A percentile compares a stretch with the other conserved stretches of the same genome.
These are phyloP conservation scores for Oryzias sinensis DNA, from an alignment of 2,797 vertebrate genomes.

Conservation along the genomic window DNA sequence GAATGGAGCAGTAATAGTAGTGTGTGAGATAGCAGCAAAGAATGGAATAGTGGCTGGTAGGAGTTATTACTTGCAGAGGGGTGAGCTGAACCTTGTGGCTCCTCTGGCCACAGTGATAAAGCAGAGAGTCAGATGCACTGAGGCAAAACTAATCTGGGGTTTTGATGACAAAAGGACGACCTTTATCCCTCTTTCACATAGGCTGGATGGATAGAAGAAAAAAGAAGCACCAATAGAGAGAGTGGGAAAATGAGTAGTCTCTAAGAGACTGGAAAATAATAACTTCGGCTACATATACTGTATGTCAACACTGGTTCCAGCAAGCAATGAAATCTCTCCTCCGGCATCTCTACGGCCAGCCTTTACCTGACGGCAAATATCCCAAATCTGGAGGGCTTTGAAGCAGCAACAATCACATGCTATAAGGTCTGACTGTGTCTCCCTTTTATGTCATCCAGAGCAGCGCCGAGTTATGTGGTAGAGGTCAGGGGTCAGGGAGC, in stretches of 20 bases:
- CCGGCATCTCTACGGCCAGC: constrained; percentile 44
- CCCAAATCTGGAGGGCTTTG: constrained; percentile 60
- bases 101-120: constrained; percentile 75
- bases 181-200: constrained; percentile 76
- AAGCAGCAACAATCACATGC: constrained; percentile 60
- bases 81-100: constrained; percentile 69
- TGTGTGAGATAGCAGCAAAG: constrained; percentile 54
- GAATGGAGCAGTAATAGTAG: constrained; percentile 61
- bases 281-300: constrained; percentile 65
- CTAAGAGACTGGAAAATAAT: constrained; percentile 63
- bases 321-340: constrained; percentile 44
- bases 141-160: constrained; percentile 80
- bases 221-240: constrained; percentile 49
- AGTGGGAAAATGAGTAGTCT: constrained; percentile 63
- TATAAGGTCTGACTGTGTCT: constrained; percentile 49
- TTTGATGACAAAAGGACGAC: constrained; percentile 78
- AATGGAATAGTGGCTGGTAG: constrained; percentile 60
- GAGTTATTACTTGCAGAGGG: constrained; percentile 71
- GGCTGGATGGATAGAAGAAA: constrained; percentile 54
- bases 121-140: constrained; percentile 71
- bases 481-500: constrained; percentile 58
- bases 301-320: constrained; percentile 63
- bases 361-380: constrained; percentile 61
- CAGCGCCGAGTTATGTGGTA: constrained; percentile 56
- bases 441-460: constrained; percentile 54